Evolutionary conservation across 2,888 invertebrate species (phyloP).

Genomic region (Smittia aterrima): DNA sequence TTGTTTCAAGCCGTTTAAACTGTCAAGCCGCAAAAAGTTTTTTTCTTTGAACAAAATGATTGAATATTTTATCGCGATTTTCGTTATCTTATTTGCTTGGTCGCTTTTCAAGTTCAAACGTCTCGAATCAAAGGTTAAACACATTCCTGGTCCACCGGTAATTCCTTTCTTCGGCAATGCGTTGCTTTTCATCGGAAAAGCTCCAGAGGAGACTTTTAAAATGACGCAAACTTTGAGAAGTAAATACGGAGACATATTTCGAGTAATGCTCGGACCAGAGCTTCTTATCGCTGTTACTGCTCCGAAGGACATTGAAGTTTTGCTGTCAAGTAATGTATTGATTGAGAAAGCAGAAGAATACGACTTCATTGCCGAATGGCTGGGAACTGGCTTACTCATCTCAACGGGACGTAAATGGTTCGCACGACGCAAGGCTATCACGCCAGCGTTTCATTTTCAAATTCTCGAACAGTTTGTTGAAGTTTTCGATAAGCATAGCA

Average conservation of each 20-base stretch:
- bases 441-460: conserved; percentile 78
- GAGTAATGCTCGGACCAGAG: conserved; percentile 49
- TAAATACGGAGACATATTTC: conserved; percentile 47
- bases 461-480: conserved; percentile 71
- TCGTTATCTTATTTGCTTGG: too few species aligned
- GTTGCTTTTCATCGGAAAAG: conserved; percentile 52
- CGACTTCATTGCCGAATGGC: conserved; percentile 47
- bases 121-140: conserved; percentile 43
- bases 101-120: too few species aligned
- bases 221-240: conserved; percentile 45
- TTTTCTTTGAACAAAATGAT: too few species aligned
- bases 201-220: conserved; percentile 46
- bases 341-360: conserved; percentile 60
- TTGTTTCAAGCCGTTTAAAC: too few species aligned
- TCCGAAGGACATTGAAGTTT: conserved; percentile 54
- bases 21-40: too few species aligned
- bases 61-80: too few species aligned
- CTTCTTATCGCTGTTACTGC: conserved; percentile 50
- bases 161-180: conserved; percentile 58
- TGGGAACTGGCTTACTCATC: conserved; percentile 56
- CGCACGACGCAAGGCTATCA: conserved; percentile 66
- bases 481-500: conserved; percentile 64
- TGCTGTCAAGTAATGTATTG: conserved; percentile 46
- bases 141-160: conserved; percentile 51
- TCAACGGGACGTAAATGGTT: conserved; percentile 59